Base-by-base conservation (phyloP, 2,113 vertebrate genomes). In the Lepisosteus osseus region DNA sequence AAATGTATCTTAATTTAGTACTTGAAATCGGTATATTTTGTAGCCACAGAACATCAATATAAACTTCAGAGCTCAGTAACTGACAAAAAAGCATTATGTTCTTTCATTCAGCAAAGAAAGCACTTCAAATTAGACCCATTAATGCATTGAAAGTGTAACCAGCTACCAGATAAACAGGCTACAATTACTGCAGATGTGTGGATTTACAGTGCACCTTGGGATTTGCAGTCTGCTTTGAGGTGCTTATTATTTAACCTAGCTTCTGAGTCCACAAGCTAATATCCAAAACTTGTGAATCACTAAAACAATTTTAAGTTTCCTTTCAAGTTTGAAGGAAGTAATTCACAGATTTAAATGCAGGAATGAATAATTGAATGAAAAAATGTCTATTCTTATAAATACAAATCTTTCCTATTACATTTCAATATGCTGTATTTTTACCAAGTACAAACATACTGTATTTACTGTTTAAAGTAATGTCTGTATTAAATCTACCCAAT, bases 51-150 rank as follows among this genome's bases (percentile, higher is more conserved):
- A 59, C 12, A 4, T 59, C 56, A 59, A 59, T 59, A 59, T 59
- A 59, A 59, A 59, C 56, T 59, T 11, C 7, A 59, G 11, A 59
- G 56, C 56, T 59, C 56, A 59, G 56, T 59, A 11, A 12, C 56
- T 4, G 56, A 59, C 56, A 59, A 59, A 59, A 4, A 12, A 59
- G 56, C 13, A 44, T 62, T 29, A 43, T 72, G 73, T 65, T 72
- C 5, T 7, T 70, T 68, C 47, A 75, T 79, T 79, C 42, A 68
- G 41, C 45, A 76, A 76, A 71, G 15, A 71, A 76, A 71, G 8
- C 62, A 11, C 59, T 69, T 83, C 69, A 68, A 45, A 69, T 69
- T 64, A 43, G 71, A 65, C 51, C 67, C 66, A 14, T 43, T 74
- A 74, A 63, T 67, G 57, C 7, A 67, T 41, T 73, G 44, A 8